Evolutionary conservation across 2,888 invertebrate genomes (phyloP), one percentile per base, ranked within the genome.

Genomic region (Rhagonycha fulva): DNA sequence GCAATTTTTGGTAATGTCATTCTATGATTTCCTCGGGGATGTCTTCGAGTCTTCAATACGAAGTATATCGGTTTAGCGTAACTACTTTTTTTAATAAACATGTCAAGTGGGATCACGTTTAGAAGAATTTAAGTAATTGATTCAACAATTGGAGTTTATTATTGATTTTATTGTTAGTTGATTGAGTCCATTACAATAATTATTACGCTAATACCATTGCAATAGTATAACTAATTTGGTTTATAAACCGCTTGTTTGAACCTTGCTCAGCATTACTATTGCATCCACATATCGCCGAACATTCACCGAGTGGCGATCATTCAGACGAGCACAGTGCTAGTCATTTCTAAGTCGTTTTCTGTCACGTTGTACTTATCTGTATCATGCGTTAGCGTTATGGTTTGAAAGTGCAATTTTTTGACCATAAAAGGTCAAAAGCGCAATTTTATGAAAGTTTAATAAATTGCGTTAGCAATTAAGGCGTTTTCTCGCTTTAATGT

Each of bases 371-470:
- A 47, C 1, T n/a, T 47, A 47, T 47, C 47, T 4, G 12, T n/a
- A 32, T 5, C n/a, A 47, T 47, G 47, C 47, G 47, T 47, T 47
- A 9, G 47, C n/a, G n/a, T 47, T 47, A 47, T n/a, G 2, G 47
- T 9, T 47, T 47, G 47, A 47, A 47, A 47, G 47, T 62, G 26
- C 26, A 24, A 66, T 66, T 66, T 24, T 66, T 24, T 66, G 23
- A 66, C 63, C 26, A 66, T 66, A 66, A 66, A 66, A 66, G 63
- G 63, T 66, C 63, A 66, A 66, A 19, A 47, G 63, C 63, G 26
- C 63, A 19, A 7, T 47, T 47, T 66, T 66, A 63, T 63, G 24
- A 63, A 32, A 66, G 26, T 66, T 24, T 66, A 66, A 66, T 66
- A 26, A 66, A 66, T n/a, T 66, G 24, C 23, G 19, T 63, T 66